Evolutionary conservation across 2,113 vertebrate genomes (phyloP), one percentile per base, ranked within the genome.

Genomic region (Tragelaphus imberbis): DNA sequence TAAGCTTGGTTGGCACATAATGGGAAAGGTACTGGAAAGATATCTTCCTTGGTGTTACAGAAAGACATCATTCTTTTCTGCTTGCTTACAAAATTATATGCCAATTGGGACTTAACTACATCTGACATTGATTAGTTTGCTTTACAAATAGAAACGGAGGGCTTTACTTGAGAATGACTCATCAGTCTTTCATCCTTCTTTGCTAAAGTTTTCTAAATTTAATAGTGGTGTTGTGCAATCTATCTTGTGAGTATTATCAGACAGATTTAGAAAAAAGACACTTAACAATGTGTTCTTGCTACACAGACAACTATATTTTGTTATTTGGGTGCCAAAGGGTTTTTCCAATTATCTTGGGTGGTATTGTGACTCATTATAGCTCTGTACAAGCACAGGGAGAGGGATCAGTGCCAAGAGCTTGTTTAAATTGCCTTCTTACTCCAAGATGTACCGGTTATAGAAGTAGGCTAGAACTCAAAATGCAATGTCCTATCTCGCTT

Each of bases 131-230:
- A 91, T 96, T 91, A 90, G 58, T 84, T 86, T 91, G 33, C 40
- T 85, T 53, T 86, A 21, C 10, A 88, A 84, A 88, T 71, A 51
- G 49, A 92, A 88, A 94, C 55, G 90, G 84, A 88, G 27, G 30
- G 27, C 85, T 96, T 88, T 94, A 65, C 21, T 84, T 97, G 58
- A 65, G 40, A 86, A 81, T 92, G 95, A 94, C 30, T 96, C 96
- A 94, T 90, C 84, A 65, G 88, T 82, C 56, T 82, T 91, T 92
- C 77, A 75, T 88, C n/a, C 44, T 79, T 71, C 77, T 97, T 59
- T 95, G 88, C 61, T 97, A 88, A 94, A 88, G 94, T 85, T 92
- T 51, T 96, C 85, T 53, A 92, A 65, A 97, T 96, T 90, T 92
- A 96, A 96, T 85, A 90, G 56, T 56, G 19, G 55, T 51, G n/a